phyloP scores from a whole-genome alignment of 2,797 vertebrate genomes.

The Apodemus agrarius region DNA sequence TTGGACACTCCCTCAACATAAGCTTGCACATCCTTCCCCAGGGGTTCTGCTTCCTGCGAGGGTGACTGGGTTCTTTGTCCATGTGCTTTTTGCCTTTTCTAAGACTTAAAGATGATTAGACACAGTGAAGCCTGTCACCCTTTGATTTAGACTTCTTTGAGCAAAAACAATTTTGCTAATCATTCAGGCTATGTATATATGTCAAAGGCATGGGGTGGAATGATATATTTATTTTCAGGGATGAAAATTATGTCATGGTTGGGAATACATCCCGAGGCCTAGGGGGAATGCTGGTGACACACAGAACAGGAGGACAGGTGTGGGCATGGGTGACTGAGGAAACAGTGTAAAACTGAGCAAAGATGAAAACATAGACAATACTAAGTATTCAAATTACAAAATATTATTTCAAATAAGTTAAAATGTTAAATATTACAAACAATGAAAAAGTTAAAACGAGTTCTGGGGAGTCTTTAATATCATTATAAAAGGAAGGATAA shows the following conservation, averaged over 20 bases:
- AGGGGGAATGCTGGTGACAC: background rate
- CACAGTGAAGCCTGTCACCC: background rate
- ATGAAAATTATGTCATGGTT: background rate
- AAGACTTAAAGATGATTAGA: background rate
- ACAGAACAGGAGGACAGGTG: background rate
- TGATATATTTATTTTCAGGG: background rate
- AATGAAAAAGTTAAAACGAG: background rate
- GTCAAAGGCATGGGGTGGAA: background rate
- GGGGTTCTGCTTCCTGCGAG: background rate
- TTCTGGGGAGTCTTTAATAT: constrained; percentile 1
- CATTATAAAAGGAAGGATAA: background rate
- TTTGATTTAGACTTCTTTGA: background rate
- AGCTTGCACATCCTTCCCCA: background rate
- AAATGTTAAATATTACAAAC: constrained; percentile 20
- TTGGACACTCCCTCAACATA: background rate
- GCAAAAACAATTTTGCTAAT: background rate
- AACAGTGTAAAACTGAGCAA: background rate
- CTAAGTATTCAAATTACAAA: background rate
- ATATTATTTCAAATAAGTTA: constrained; percentile 1
- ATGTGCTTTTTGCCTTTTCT: background rate
- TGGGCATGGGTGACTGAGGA: background rate
- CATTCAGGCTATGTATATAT: background rate
- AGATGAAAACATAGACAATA: background rate
- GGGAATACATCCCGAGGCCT: background rate
- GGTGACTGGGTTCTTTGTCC: background rate